Base-by-base conservation (phyloP, 2,888 invertebrate genomes). In the Ceratothoa steindachneri region DNA sequence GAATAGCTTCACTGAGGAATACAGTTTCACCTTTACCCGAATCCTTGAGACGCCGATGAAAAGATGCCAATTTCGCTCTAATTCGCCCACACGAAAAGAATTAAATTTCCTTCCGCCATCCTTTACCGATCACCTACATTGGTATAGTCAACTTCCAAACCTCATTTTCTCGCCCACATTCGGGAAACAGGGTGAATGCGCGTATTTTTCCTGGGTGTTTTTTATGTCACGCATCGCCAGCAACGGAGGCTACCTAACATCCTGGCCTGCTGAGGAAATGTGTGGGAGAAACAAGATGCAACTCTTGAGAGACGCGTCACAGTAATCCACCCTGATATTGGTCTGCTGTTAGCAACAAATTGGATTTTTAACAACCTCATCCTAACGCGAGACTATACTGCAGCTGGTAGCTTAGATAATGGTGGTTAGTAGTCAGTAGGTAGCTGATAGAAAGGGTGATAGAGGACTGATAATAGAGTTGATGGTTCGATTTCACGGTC, bases 1-100 rank as follows among this genome's bases (percentile, higher is more conserved):
- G 41, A 41, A 41, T 41, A 41, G 5, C 41, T 41, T 41, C 15
- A 41, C 12, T 9, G 24, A 60, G 60, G 60, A 60, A 60, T 60
- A 60, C 60, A 60, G 60, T 60, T 60, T 60, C 60, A 24, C 60
- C 60, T 60, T 24, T 60, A 60, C 60, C 60, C 12, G 60, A 60
- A 60, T 60, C 60, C 60, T 60, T 60, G 22, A 60, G 24, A 60
- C 19, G 19, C 5, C 41, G 41, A 41, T 15, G 15, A 41, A 41
- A 9, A 41, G 7, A 41, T 15, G 41, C 41, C 7, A 41, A 9
- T 41, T 41, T 41, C 41, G 41, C 5, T 15, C 41, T 41, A 41
- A 41, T 41, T 41, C 15, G 15, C 15, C 41, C 7, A 41, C 5
- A 41, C 15, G 41, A 41, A 41, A 9, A 41, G 15, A 15, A 41